Evolutionary conservation across 1,140 invertebrate species (phyloP).

Genomic region (Pseudomyrmex gracilis): DNA sequence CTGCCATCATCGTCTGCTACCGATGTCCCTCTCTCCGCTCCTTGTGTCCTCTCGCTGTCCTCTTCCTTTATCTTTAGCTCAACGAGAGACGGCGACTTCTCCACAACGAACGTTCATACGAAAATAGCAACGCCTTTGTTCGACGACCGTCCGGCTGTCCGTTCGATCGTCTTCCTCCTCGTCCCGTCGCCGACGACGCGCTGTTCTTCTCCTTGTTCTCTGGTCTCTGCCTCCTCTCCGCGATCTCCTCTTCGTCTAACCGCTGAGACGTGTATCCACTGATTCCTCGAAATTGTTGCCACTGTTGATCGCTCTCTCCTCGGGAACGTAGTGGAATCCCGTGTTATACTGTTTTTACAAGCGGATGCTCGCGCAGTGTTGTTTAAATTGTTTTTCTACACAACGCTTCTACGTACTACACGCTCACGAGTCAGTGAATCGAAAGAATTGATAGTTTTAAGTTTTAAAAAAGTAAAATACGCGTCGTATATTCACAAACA

Average conservation of each 20-base stretch:
- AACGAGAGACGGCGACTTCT: constrained; percentile 64
- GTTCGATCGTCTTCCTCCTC: constrained; percentile 58
- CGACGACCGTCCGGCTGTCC: constrained; percentile 50
- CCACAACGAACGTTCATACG: constrained; percentile 58
- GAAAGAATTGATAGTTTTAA: background rate
- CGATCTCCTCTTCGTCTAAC: background rate
- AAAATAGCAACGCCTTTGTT: constrained; percentile 73
- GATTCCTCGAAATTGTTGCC: constrained; percentile 53
- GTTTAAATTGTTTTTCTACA: constrained; percentile 43
- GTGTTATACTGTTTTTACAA: constrained; percentile 58
- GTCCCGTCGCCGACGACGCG: constrained; percentile 26
- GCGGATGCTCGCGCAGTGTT: constrained; percentile 34
- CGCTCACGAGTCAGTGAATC: background rate
- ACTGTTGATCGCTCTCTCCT: constrained; percentile 37
- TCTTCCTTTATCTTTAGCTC: constrained; percentile 20
- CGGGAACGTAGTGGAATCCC: constrained; percentile 50
- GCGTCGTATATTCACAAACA: no score
- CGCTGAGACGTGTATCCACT: constrained; percentile 45
- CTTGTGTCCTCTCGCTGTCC: background rate
- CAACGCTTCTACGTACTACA: background rate
- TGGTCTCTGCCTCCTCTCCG: constrained; percentile 8
- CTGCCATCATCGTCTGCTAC: constrained; percentile 66
- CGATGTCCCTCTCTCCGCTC: constrained; percentile 27
- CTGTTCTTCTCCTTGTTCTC: constrained; percentile 45
- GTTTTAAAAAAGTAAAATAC: no score